Base-by-base conservation (phyloP, 1,140 invertebrate species). In the Maniola jurtina region DNA sequence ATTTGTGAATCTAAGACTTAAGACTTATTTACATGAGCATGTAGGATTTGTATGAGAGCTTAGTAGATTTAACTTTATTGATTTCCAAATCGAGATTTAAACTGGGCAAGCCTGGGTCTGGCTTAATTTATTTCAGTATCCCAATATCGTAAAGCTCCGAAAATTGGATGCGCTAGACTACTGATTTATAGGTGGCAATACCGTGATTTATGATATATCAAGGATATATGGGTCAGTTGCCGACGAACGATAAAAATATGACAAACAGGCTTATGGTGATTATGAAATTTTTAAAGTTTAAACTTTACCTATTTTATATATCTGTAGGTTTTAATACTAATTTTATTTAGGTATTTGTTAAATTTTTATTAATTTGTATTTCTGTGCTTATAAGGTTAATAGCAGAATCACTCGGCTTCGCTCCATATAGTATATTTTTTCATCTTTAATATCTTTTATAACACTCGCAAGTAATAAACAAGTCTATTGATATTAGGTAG, bases 121-220 rank as follows among this genome's bases (percentile, higher is more conserved):
- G 42, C 36, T 59, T 54, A 64, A 68, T 71, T 71, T 71, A 71
- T 71, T 63, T 67, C 47, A 59, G 54, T 60, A 45, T 58, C 55
- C 56, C 42, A 54, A 38, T 59, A 55, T 59, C 57, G 69, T 56
- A 62, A 66, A 71, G 69, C 60, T 56, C 65, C 65, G 67, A 71
- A 71, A 71, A 64, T 63, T 67, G 64, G 56, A 71, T 61, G 64
- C 65, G 57, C 56, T 61, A 54, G 56, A 55, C 56, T 55, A 48
- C 59, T 67, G 64, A 71, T 71, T 67, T 71, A 71, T 71, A 40
- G 50, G 61, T 33, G 61, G 47, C 65, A 61, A 71, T 64, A 38
- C 13, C 56, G 42, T 36, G 60, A 71, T 71, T 67, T 67, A 71
- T 66, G 60, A 10, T 54, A 25, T 57, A 65, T 48, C 33, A 66